Conservation (phyloP, 1,140 invertebrate species). For the Ectropis grisescens region DNA sequence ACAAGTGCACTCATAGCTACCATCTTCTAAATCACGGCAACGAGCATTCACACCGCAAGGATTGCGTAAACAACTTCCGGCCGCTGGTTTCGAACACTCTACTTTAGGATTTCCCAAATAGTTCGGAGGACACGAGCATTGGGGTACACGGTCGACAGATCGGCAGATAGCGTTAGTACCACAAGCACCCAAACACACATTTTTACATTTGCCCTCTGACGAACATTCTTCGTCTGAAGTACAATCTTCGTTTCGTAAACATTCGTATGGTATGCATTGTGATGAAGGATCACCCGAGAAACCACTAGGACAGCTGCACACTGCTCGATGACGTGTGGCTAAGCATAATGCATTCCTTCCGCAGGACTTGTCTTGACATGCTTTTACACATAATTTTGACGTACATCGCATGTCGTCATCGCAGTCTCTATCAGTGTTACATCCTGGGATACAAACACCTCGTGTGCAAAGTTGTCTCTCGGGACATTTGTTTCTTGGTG, state of each 20-base stretch:
- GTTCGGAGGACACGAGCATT: constrained; percentile 88
- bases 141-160: constrained; percentile 80
- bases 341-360: constrained; percentile 83
- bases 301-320: constrained; percentile 89
- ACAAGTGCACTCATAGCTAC: constrained; percentile 84
- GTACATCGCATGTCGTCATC: constrained; percentile 81
- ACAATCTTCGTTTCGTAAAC: constrained; percentile 83
- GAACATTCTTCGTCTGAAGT: constrained; percentile 82
- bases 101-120: constrained; percentile 86
- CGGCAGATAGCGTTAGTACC: constrained; percentile 89
- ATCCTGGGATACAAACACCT: constrained; percentile 76
- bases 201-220: constrained; percentile 80
- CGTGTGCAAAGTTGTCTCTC: constrained; percentile 69
- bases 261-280: constrained; percentile 83
- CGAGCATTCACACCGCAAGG: constrained; percentile 88
- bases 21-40: constrained; percentile 80
- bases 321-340: constrained; percentile 81
- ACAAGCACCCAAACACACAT: constrained; percentile 86
- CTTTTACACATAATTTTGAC: constrained; percentile 80
- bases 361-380: constrained; percentile 79
- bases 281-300: constrained; percentile 83
- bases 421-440: constrained; percentile 85
- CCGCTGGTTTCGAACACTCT: constrained; percentile 78
- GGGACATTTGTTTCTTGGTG: constrained; percentile 60
- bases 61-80: constrained; percentile 80